Conservation (phyloP, 2,113 vertebrate genomes). For the Eulemur macaco region DNA sequence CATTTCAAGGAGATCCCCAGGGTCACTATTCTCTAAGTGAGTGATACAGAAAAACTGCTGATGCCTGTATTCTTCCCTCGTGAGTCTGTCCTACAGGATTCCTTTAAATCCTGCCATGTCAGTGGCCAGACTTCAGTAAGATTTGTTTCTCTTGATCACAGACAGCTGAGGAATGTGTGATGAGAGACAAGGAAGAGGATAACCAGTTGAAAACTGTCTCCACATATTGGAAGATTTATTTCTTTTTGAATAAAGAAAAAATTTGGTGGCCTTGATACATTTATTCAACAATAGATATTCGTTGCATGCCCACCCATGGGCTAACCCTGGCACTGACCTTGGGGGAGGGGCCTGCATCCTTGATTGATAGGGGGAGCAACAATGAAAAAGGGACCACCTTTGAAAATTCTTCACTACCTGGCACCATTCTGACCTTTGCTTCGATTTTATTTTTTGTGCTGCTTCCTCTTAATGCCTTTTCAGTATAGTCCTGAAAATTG, state of each 20-base stretch:
- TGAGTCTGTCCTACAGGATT: neutral
- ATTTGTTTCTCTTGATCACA: slow-evolving; percentile 21
- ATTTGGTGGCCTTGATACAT: neutral
- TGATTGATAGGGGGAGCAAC: neutral
- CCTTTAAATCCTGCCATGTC: slow-evolving; percentile 30
- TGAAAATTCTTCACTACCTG: neutral
- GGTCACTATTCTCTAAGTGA: neutral
- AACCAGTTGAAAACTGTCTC: neutral
- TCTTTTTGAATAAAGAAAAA: neutral
- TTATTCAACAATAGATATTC: neutral
- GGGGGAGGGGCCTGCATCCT: neutral
- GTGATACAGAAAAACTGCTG: neutral
- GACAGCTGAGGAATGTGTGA: neutral
- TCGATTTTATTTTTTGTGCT: neutral
- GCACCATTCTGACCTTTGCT: neutral
- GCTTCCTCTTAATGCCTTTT: neutral
- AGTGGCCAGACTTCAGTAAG: neutral
- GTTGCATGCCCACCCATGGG: neutral
- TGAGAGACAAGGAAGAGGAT: neutral
- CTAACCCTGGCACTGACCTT: neutral
- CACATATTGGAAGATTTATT: neutral
- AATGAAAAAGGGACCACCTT: neutral
- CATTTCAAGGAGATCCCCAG: slow-evolving; percentile 1
- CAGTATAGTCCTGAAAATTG: neutral
- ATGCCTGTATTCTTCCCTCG: neutral